Evolutionary conservation across 2,888 invertebrate species (phyloP), one percentile per base, ranked within the genome.

Genomic region (Maniola hyperantus): DNA sequence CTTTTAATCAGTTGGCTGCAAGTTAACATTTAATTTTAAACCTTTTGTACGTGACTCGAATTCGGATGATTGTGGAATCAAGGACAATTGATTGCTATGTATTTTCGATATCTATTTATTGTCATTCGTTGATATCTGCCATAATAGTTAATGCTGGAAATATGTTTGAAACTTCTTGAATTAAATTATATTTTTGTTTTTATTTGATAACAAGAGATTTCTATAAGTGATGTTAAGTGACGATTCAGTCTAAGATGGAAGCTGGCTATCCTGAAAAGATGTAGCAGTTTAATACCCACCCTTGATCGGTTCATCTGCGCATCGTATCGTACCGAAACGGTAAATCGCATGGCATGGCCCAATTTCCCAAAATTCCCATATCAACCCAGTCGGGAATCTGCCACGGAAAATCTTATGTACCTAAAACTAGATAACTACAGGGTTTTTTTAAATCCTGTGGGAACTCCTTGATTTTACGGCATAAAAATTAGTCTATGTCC

Each of bases 41-140:
- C 58, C 20, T 44, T 44, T 58, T 13, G 44, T 58, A 44, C 58
- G 58, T 58, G 58, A 44, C 20, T 36, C 26, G 58, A 58, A 58
- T 58, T n/a, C 20, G 11, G 20, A 58, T 58, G n/a, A 42, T 42
- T 44, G 26, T 58, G 58, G 58, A 26, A 20, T 58, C 13, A 58
- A 58, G 44, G 1, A 42, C 7, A 46, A 46, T 36, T 15, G 7
- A n/a, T 36, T 7, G 36, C 15, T 54, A 6, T 54, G 54, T 15
- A 36, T 34, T 34, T 15, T 54, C 54, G 34, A 46, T 46, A 46
- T 46, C 7, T 6, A n/a, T n/a, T n/a, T 15, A 44, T 46, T 46
- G 33, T 33, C 20, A 8, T 53, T 33, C 4, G 18, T 13, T 26
- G 51, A 11, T 57, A 57, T 57, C 57, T 57, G 39, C 42, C 39